Conservation (phyloP, 1,140 invertebrate genomes). For the Leptinotarsa undecemlineata region DNA sequence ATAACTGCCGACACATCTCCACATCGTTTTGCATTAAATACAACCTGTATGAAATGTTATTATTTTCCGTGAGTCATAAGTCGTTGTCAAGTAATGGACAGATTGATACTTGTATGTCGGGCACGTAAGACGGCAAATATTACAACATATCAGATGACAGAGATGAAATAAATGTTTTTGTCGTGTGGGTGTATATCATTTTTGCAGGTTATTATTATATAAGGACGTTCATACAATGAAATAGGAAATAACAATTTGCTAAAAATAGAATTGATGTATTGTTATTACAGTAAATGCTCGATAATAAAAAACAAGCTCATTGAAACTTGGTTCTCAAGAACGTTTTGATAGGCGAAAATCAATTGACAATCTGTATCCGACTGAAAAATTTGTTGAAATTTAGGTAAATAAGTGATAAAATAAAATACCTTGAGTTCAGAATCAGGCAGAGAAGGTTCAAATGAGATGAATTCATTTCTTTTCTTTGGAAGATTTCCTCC, state of each 20-base stretch:
- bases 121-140: not conserved
- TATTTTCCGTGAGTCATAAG: not conserved
- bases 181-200: not conserved
- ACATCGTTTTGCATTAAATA: too few species aligned
- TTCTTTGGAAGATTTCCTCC: too few species aligned
- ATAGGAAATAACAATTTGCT: not conserved
- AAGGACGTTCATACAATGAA: not conserved
- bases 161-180: conserved; percentile 1
- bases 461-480: too few species aligned
- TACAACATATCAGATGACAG: not conserved
- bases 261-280: not conserved
- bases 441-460: too few species aligned
- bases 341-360: too few species aligned
- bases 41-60: not conserved
- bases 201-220: not conserved
- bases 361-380: too few species aligned
- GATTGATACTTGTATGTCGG: not conserved
- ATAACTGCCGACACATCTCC: too few species aligned
- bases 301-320: too few species aligned
- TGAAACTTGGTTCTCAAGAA: too few species aligned
- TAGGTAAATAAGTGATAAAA: too few species aligned
- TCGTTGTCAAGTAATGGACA: not conserved
- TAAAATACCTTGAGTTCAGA: too few species aligned
- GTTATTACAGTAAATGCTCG: not conserved
- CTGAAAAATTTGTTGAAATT: too few species aligned